A percentile compares a stretch with the other conserved stretches of the same genome.
Evolutionary conservation across 2,113 vertebrate species (phyloP).

Genomic region (Macquaria ambigua): DNA sequence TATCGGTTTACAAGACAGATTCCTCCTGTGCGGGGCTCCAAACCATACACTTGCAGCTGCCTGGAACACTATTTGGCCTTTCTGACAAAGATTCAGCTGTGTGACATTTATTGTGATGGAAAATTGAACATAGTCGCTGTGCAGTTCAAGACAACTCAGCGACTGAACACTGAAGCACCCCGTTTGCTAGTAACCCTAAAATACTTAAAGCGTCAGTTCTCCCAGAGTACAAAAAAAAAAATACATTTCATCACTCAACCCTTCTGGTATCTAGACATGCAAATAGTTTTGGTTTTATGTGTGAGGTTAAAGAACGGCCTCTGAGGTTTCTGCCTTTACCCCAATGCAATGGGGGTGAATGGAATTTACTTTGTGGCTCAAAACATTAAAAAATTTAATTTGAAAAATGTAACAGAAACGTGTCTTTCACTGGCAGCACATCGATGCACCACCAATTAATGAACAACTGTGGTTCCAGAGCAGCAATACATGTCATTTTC

Average conservation of each 20-base stretch:
- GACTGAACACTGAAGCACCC: not conserved
- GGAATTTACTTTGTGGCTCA: not conserved
- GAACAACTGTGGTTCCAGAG: not conserved
- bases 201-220: not conserved
- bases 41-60: slow-evolving; percentile 59
- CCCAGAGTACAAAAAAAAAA: not conserved
- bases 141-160: slow-evolving; percentile 14
- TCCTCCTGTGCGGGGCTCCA: slow-evolving; percentile 68
- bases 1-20: slow-evolving; percentile 81
- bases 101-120: slow-evolving; percentile 54
- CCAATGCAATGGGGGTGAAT: not conserved
- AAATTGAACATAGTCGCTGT: slow-evolving; percentile 31
- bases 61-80: slow-evolving; percentile 47
- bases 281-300: slow-evolving; percentile 10
- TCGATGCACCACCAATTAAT: not conserved
- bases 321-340: not conserved
- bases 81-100: slow-evolving; percentile 37
- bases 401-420: not conserved
- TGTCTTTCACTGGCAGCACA: not conserved
- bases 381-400: not conserved
- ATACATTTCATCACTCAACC: slow-evolving; percentile 16
- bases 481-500: not conserved
- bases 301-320: not conserved
- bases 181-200: slow-evolving; percentile 3
- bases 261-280: slow-evolving; percentile 5